These are phyloP conservation scores for Rhinoraja longicauda DNA, from an alignment of 2,797 vertebrate species.

Conservation along the genomic window DNA sequence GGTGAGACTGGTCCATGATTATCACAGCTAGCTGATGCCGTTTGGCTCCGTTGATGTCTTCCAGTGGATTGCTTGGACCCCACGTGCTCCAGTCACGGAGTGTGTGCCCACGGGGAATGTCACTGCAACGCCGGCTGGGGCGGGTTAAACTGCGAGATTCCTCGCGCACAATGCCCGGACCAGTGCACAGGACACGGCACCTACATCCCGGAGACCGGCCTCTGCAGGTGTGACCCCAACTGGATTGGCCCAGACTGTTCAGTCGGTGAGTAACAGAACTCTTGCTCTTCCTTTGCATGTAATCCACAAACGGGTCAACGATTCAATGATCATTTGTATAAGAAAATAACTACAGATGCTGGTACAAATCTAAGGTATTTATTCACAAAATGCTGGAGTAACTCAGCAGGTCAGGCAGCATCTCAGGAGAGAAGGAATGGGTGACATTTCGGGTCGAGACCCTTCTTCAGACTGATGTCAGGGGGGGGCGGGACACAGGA, in stretches of 20 bases:
- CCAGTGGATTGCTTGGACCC: slow-evolving; percentile 93
- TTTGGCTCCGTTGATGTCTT: slow-evolving; percentile 41
- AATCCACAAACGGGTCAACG: neutral
- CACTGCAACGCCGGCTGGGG: slow-evolving; percentile 97
- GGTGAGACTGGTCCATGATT: no score
- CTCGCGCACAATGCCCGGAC: slow-evolving; percentile 88
- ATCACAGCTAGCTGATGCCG: neutral
- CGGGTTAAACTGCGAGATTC: slow-evolving; percentile 86
- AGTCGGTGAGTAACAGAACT: slow-evolving; percentile 67
- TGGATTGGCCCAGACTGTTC: slow-evolving; percentile 99
- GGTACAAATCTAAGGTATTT: no score
- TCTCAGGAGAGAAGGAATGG: no score
- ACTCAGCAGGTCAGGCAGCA: no score
- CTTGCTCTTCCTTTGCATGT: neutral
- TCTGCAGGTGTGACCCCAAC: slow-evolving; percentile 93
- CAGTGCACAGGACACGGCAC: slow-evolving; percentile 96
- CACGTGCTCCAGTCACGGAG: slow-evolving; percentile 88
- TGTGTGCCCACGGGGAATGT: slow-evolving; percentile 91
- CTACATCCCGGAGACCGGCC: slow-evolving; percentile 86
- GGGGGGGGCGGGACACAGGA: no score
- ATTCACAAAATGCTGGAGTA: no score
- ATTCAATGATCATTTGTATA: no score
- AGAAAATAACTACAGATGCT: no score
- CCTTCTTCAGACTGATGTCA: no score
- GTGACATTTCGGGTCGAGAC: no score